Conservation (phyloP, 1,140 invertebrate genomes). For the Eueides isabella region DNA sequence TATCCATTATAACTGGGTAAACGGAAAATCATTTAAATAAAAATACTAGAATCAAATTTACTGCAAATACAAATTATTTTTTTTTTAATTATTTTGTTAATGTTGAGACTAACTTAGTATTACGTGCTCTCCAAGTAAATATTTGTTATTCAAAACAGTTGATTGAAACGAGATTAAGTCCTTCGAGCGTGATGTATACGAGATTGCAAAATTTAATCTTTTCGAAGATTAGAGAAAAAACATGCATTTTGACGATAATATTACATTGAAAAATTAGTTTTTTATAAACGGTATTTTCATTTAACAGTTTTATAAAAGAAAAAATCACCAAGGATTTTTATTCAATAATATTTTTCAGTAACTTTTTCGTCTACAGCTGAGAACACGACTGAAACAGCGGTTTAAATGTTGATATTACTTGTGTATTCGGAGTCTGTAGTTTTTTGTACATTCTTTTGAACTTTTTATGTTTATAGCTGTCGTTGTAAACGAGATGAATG, state of each 20-base stretch:
- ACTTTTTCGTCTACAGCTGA: constrained; percentile 11
- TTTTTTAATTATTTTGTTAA: neutral
- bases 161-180: constrained; percentile 28
- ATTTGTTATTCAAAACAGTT: constrained; percentile 23
- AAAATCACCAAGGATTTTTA: constrained; percentile 6
- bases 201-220: constrained; percentile 31
- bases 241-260: constrained; percentile 22
- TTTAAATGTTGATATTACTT: constrained; percentile 7
- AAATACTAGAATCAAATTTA: neutral
- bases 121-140: neutral
- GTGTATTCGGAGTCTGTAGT: constrained; percentile 9
- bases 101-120: neutral
- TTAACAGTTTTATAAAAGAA: constrained; percentile 11
- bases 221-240: constrained; percentile 24
- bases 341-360: neutral
- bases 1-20: neutral
- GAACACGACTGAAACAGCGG: constrained; percentile 9
- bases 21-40: neutral
- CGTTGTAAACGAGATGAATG: constrained; percentile 9
- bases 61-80: neutral
- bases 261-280: constrained; percentile 17
- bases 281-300: constrained; percentile 15
- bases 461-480: constrained; percentile 10
- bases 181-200: constrained; percentile 22
- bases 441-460: constrained; percentile 9